phyloP scores from a whole-genome alignment of 2,888 invertebrate species.

The Apodemia zela region DNA sequence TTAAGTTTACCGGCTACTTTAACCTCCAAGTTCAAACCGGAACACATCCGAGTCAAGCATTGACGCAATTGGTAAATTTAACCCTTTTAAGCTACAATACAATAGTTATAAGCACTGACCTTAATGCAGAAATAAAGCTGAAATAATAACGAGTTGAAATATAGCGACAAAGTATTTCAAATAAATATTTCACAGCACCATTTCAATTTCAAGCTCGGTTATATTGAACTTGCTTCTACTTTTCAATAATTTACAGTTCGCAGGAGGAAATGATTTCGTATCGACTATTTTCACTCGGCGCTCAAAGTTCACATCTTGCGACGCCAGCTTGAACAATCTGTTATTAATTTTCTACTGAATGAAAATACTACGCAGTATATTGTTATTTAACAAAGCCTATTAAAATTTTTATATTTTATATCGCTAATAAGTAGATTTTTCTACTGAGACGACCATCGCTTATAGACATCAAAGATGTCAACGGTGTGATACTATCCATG shows the following conservation, averaged over 20 bases:
- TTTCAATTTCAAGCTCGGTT: conserved; percentile 1
- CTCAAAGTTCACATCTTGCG: not conserved
- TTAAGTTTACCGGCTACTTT: too few relatives aligned
- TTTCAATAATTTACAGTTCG: conserved; percentile 7
- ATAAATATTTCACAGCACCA: not conserved
- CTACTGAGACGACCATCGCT: too few relatives aligned
- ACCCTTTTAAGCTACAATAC: not conserved
- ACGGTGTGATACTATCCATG: too few relatives aligned
- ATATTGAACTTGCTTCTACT: not conserved
- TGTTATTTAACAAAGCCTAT: too few relatives aligned
- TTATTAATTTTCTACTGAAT: not conserved
- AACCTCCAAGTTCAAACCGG: too few relatives aligned
- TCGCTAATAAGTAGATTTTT: too few relatives aligned
- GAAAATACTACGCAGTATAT: too few relatives aligned
- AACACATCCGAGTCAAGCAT: too few relatives aligned
- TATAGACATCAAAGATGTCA: too few relatives aligned
- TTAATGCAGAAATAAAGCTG: too few relatives aligned
- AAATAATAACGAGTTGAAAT: not conserved
- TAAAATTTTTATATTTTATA: too few relatives aligned
- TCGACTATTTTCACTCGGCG: conserved; percentile 1
- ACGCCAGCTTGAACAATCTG: not conserved
- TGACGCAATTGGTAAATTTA: too few relatives aligned
- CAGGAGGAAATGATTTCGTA: conserved; percentile 1
- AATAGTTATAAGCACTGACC: not conserved
- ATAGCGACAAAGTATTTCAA: not conserved